These are phyloP conservation scores for Panthera tigris DNA, from an alignment of 2,113 vertebrate species.

Conservation along the genomic window DNA sequence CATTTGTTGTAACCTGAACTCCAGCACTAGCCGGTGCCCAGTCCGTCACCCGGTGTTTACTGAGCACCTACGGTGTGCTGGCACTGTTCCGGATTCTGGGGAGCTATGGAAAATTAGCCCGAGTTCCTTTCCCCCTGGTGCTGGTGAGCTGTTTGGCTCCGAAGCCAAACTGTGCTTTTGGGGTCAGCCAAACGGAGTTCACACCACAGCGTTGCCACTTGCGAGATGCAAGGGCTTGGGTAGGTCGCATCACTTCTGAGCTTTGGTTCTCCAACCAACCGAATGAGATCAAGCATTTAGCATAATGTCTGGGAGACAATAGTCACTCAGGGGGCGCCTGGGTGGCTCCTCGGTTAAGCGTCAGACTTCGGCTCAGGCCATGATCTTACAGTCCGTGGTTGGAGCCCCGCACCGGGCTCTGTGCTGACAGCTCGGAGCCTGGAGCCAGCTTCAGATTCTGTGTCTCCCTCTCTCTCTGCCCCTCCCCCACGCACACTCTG, in stretches of 20 bases:
- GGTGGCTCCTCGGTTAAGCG: too few relatives aligned
- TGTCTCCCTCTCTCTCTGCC: too few relatives aligned
- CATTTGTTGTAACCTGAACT: not conserved
- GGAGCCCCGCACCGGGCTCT: too few relatives aligned
- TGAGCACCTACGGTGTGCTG: not conserved
- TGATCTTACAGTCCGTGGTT: too few relatives aligned
- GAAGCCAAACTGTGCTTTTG: not conserved
- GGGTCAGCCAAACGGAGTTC: not conserved
- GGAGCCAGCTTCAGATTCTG: too few relatives aligned
- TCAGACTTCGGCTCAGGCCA: too few relatives aligned
- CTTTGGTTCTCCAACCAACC: not conserved
- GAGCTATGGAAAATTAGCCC: not conserved
- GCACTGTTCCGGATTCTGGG: not conserved
- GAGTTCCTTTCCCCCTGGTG: not conserved
- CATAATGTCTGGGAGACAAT: not conserved
- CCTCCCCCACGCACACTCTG: too few relatives aligned
- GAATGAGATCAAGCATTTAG: not conserved
- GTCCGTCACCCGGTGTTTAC: not conserved
- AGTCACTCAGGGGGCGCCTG: not conserved
- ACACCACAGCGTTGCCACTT: not conserved
- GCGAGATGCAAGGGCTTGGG: not conserved
- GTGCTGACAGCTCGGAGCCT: too few relatives aligned
- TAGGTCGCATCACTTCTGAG: not conserved
- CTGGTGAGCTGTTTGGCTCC: not conserved
- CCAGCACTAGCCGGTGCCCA: not conserved